Conservation (phyloP, 2,113 vertebrate genomes). For the Phrynosoma platyrhinos region DNA sequence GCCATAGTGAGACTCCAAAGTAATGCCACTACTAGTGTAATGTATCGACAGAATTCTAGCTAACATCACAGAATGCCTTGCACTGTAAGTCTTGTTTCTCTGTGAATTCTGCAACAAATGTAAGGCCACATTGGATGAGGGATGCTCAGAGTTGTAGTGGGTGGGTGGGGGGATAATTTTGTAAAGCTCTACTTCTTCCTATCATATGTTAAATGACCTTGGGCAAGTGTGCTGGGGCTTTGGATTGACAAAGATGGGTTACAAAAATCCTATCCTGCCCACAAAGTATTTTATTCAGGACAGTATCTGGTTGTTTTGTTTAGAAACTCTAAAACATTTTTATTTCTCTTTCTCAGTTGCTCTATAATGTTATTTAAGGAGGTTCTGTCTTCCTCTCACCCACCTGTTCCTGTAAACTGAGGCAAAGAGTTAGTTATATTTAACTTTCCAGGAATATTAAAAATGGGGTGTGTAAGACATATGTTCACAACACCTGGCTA, state of each 20-base stretch:
- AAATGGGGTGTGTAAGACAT: constrained; percentile 50
- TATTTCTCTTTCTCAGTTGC: constrained; percentile 26
- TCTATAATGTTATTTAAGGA: constrained; percentile 37
- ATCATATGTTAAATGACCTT: background rate
- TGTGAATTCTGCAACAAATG: too few species aligned
- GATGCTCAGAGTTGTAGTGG: too few species aligned
- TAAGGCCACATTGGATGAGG: too few species aligned
- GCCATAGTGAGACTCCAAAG: too few species aligned
- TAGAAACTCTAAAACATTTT: constrained; percentile 41
- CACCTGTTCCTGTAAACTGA: constrained; percentile 43
- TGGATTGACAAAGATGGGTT: background rate
- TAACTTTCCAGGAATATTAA: constrained; percentile 38
- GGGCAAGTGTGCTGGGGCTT: background rate
- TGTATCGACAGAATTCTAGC: too few species aligned
- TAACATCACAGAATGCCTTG: too few species aligned
- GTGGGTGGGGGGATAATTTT: too few species aligned
- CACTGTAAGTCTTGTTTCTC: too few species aligned
- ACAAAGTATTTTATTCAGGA: background rate
- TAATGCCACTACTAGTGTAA: too few species aligned
- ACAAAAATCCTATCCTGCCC: background rate
- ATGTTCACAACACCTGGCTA: constrained; percentile 27
- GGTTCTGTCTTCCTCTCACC: constrained; percentile 19
- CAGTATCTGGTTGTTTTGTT: constrained; percentile 57
- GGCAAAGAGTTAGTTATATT: constrained; percentile 41
- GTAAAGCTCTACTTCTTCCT: background rate